Percentiles rank a stretch among this genome's conserved stretches.
phyloP scores from a whole-genome alignment of 2,888 invertebrate genomes.

The Rhingia rostrata region DNA sequence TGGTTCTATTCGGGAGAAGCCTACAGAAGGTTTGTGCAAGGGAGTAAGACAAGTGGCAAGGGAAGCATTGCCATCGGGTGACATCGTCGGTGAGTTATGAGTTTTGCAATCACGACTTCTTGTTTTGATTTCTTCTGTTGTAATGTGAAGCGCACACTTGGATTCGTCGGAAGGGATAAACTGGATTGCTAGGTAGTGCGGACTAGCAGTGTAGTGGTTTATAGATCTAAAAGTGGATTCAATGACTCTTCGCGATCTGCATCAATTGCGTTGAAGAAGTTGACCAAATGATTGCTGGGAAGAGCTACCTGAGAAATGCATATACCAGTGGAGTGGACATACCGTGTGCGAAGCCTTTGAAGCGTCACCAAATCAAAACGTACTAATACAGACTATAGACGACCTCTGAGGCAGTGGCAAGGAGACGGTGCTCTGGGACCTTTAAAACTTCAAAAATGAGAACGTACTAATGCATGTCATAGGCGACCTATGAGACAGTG shows the following conservation, averaged over 20 bases:
- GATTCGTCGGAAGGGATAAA: neutral
- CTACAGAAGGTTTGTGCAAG: slow-evolving; percentile 10
- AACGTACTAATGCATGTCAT: too few relatives aligned
- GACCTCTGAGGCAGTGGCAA: too few relatives aligned
- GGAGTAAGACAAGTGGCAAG: slow-evolving; percentile 67
- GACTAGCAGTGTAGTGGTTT: neutral
- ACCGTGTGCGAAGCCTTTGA: too few relatives aligned
- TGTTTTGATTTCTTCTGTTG: slow-evolving; percentile 78
- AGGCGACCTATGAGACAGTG: too few relatives aligned
- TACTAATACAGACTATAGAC: too few relatives aligned
- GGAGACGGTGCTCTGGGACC: too few relatives aligned
- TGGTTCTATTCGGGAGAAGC: slow-evolving; percentile 12
- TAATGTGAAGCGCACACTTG: slow-evolving; percentile 24
- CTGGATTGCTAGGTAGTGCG: neutral
- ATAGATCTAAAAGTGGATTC: too few relatives aligned
- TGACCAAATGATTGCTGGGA: too few relatives aligned
- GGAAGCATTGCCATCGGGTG: slow-evolving; percentile 58
- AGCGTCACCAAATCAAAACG: too few relatives aligned
- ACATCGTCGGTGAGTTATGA: slow-evolving; percentile 80
- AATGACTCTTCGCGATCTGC: neutral
- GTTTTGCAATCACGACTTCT: slow-evolving; percentile 82
- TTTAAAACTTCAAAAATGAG: too few relatives aligned
- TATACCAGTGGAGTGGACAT: too few relatives aligned
- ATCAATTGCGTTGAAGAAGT: neutral
- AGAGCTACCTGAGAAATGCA: too few relatives aligned